phyloP scores from a whole-genome alignment of 92 coral and sea anemone genomes.

The Diadumene lineata region DNA sequence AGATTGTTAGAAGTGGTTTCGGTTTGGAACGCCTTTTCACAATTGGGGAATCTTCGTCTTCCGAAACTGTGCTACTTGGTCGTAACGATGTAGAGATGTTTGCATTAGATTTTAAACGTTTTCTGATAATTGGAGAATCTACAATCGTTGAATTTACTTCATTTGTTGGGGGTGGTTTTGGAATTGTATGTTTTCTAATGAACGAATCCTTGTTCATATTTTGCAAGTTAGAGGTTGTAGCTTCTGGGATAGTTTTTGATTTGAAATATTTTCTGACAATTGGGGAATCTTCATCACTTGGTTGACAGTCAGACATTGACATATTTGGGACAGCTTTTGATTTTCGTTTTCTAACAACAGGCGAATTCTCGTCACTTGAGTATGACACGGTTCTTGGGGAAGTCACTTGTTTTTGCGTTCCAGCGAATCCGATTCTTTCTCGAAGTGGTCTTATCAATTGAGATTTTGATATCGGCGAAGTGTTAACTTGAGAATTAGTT shows the following conservation, averaged over 20 bases:
- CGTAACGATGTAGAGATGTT: not conserved
- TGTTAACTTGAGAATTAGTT: not conserved
- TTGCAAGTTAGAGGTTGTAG: not conserved
- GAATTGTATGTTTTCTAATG: no score
- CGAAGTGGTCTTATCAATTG: constrained; percentile 16
- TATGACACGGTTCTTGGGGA: not conserved
- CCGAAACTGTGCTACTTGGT: not conserved
- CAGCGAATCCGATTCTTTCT: constrained; percentile 8
- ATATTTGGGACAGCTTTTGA: not conserved
- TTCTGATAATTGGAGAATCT: constrained; percentile 15
- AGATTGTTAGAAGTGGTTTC: not conserved
- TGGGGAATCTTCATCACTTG: not conserved
- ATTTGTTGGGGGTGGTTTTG: no score
- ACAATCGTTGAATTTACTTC: not conserved
- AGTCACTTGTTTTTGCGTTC: not conserved
- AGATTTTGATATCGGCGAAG: not conserved
- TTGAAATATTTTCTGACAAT: not conserved
- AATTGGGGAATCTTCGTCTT: constrained; percentile 10
- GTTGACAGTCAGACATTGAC: not conserved
- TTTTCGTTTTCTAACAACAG: constrained; percentile 14
- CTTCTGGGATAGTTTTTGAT: not conserved
- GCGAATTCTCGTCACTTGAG: constrained; percentile 28
- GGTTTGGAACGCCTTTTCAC: not conserved
- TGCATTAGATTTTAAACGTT: not conserved
- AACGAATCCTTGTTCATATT: not conserved